Percentiles rank a stretch among this genome's conserved stretches.
Conservation (phyloP, 1,140 invertebrate genomes). For the Ericerus pela region DNA sequence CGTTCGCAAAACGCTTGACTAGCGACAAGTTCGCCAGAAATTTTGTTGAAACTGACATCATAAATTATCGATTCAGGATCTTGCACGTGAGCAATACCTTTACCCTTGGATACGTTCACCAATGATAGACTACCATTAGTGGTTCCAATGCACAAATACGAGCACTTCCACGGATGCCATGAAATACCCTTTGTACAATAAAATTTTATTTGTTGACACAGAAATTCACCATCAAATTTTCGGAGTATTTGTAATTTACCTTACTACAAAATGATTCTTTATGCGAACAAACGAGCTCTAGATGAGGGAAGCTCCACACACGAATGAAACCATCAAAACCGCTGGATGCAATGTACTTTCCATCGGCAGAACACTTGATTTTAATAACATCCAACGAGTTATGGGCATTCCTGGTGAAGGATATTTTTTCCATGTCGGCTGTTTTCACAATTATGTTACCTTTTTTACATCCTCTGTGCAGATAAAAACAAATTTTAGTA, state of each 20-base stretch:
- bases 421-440: not conserved
- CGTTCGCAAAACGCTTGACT: slow-evolving; percentile 7
- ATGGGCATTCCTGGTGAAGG: not conserved
- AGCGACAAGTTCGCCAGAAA: slow-evolving; percentile 18
- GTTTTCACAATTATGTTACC: not conserved
- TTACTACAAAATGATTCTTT: not conserved
- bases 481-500: not conserved
- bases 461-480: not conserved
- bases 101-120: slow-evolving; percentile 13
- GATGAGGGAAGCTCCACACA: slow-evolving; percentile 15
- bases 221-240: too few species aligned
- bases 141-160: slow-evolving; percentile 15
- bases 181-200: slow-evolving; percentile 17
- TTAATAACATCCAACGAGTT: not conserved
- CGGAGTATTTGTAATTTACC: slow-evolving; percentile 9
- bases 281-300: slow-evolving; percentile 7
- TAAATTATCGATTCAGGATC: slow-evolving; percentile 1
- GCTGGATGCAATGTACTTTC: slow-evolving; percentile 16
- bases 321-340: slow-evolving; percentile 10
- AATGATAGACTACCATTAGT: slow-evolving; percentile 14
- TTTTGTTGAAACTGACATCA: slow-evolving; percentile 14
- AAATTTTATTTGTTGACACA: not conserved
- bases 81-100: not conserved
- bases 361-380: slow-evolving; percentile 15
- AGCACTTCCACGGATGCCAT: slow-evolving; percentile 21